Conservation (phyloP, 1,140 invertebrate genomes). For the Harlomillsia oculata region DNA sequence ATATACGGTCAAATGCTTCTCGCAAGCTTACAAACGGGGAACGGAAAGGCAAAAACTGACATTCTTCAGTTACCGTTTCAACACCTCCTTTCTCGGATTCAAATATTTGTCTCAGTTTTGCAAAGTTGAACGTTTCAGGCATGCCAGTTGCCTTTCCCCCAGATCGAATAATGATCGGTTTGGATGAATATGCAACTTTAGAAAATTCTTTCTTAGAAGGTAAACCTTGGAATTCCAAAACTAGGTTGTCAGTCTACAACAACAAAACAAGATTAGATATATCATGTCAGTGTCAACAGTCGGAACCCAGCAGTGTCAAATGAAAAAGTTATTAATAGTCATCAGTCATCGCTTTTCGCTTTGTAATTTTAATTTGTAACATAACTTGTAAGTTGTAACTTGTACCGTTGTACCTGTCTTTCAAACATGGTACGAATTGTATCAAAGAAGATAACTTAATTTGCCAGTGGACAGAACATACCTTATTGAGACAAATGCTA, state of each 20-base stretch:
- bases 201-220: constrained; percentile 52
- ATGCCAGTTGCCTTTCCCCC: constrained; percentile 47
- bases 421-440: neutral
- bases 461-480: neutral
- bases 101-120: constrained; percentile 42
- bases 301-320: neutral
- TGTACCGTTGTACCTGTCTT: neutral
- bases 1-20: constrained; percentile 41
- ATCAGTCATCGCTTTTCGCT: too few species aligned
- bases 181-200: constrained; percentile 59
- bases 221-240: constrained; percentile 21
- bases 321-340: neutral
- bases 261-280: neutral
- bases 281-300: neutral
- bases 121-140: constrained; percentile 41
- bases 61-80: constrained; percentile 40
- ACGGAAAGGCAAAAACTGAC: constrained; percentile 48
- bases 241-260: neutral
- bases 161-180: constrained; percentile 68
- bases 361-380: too few species aligned
- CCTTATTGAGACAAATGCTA: constrained; percentile 16
- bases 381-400: neutral
- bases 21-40: constrained; percentile 43
- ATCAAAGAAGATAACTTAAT: neutral
- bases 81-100: constrained; percentile 37